phyloP scores from a whole-genome alignment of 2,797 vertebrate genomes.

The Thamnophis elegans region DNA sequence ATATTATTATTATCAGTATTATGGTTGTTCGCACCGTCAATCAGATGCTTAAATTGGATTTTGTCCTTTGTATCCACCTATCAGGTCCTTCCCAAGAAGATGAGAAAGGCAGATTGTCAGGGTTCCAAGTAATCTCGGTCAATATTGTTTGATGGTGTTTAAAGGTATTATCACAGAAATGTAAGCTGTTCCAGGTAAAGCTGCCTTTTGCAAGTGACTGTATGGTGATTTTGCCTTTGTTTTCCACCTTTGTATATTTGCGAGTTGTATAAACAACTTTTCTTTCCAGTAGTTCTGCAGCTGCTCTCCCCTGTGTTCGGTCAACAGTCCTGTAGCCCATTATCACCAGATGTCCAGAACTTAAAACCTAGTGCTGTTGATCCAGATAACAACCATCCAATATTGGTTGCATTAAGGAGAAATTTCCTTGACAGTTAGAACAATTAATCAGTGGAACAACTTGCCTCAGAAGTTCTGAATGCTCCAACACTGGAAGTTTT shows the following conservation, averaged over 20 bases:
- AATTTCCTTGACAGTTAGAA: no score
- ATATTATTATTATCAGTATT: neutral
- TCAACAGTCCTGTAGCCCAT: neutral
- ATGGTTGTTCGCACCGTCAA: neutral
- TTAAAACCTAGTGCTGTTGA: neutral
- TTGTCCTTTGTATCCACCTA: neutral
- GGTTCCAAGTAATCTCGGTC: no score
- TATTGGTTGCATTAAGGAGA: neutral
- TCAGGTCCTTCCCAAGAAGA: neutral
- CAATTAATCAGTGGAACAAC: no score
- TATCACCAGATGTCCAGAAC: neutral
- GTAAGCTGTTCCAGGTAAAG: neutral
- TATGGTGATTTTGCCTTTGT: neutral
- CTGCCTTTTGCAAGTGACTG: neutral
- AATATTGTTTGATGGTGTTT: neutral
- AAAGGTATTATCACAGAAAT: neutral
- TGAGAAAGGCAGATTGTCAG: neutral
- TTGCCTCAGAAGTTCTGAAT: no score
- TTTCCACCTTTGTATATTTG: neutral
- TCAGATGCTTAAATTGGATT: neutral
- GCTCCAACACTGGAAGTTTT: no score
- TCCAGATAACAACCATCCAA: neutral
- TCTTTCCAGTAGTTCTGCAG: neutral
- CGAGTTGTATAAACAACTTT: neutral
- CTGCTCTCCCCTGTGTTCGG: neutral